phyloP scores from a whole-genome alignment of 2,113 vertebrate species.

The Benthochromis sp. region DNA sequence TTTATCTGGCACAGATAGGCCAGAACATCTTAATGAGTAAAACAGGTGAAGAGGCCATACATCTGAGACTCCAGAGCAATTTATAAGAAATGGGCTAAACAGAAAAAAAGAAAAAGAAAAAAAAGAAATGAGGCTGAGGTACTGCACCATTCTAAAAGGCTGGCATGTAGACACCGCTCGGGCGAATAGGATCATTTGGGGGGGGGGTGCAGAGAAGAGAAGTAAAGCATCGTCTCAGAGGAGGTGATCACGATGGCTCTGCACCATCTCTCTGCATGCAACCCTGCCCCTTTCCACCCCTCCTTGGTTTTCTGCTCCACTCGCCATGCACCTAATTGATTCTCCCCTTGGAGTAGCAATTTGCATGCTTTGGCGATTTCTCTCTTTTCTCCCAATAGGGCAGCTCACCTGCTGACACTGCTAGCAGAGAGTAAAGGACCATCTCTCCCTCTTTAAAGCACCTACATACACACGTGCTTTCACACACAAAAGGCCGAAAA shows the following conservation, averaged over 20 bases:
- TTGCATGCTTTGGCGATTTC: constrained; percentile 69
- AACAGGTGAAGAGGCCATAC: constrained; percentile 16
- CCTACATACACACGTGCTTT: not conserved
- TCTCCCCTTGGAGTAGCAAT: constrained; percentile 62
- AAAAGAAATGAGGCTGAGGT: not conserved
- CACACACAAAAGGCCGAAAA: constrained; percentile 5
- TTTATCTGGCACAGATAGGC: constrained; percentile 2
- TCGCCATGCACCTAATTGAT: constrained; percentile 64
- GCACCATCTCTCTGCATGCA: constrained; percentile 53
- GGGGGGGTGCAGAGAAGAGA: not conserved
- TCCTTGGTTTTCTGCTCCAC: constrained; percentile 43
- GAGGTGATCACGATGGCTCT: constrained; percentile 57
- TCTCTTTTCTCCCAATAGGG: constrained; percentile 56
- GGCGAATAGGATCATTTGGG: not conserved
- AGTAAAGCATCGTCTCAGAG: constrained; percentile 49
- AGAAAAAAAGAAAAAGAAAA: not conserved
- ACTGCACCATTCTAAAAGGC: not conserved
- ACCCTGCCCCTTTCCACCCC: constrained; percentile 27
- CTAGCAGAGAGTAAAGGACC: constrained; percentile 44
- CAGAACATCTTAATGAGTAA: constrained; percentile 12
- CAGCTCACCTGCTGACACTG: constrained; percentile 71
- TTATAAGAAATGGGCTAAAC: constrained; percentile 33
- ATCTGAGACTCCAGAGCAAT: constrained; percentile 1
- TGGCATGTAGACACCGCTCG: not conserved
- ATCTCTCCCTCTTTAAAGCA: constrained; percentile 23